Evolutionary conservation across 1,140 invertebrate genomes (phyloP).

Genomic region (Papilio polyxenes): DNA sequence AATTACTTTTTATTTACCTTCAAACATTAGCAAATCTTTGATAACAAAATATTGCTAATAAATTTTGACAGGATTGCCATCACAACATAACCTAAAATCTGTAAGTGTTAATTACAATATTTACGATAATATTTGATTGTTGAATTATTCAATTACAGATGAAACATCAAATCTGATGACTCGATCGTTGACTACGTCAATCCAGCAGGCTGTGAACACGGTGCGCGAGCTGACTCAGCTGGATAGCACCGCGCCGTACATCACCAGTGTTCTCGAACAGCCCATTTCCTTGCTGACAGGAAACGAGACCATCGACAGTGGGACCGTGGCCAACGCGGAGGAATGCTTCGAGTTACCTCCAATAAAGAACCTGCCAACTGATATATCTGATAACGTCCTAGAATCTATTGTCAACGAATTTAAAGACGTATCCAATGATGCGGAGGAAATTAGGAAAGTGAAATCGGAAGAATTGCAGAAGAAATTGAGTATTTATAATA

Average conservation of each 20-base stretch:
- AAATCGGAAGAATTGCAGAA: constrained; percentile 68
- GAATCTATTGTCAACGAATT: constrained; percentile 73
- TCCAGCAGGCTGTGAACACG: constrained; percentile 74
- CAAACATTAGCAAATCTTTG: background rate
- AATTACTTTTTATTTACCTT: constrained; percentile 17
- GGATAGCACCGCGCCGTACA: constrained; percentile 66
- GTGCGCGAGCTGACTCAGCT: constrained; percentile 69
- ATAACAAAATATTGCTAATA: constrained; percentile 14
- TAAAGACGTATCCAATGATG: constrained; percentile 62
- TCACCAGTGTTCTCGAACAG: constrained; percentile 68
- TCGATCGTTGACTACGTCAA: constrained; percentile 70
- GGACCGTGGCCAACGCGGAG: constrained; percentile 63
- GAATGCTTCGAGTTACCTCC: constrained; percentile 78
- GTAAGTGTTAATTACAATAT: no score
- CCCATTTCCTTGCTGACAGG: constrained; percentile 64
- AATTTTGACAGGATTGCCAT: constrained; percentile 13
- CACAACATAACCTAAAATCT: no score
- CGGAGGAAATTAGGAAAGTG: constrained; percentile 56
- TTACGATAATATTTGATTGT: background rate
- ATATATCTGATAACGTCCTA: constrained; percentile 70
- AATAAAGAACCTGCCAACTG: constrained; percentile 66
- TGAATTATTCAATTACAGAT: constrained; percentile 48
- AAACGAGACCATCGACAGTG: constrained; percentile 55
- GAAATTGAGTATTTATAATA: constrained; percentile 71
- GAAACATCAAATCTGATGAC: constrained; percentile 71